Conservation (phyloP, 2,888 invertebrate species). For the Eupelmus urozonus region DNA sequence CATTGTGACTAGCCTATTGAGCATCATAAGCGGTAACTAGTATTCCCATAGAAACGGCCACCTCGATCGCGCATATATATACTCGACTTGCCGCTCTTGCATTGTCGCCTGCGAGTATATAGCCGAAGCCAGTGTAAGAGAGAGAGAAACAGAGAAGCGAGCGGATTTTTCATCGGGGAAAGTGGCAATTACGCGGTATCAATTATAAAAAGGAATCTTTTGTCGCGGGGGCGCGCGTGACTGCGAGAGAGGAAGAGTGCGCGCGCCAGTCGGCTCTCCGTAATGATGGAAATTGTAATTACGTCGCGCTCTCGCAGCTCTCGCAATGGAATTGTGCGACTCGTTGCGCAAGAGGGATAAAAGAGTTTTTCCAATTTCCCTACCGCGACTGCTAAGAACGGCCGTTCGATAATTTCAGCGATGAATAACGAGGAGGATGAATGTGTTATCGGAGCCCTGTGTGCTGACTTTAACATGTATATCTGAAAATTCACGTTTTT, state of each 20-base stretch:
- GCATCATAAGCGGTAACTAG: constrained; percentile 51
- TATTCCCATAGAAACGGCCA: constrained; percentile 54
- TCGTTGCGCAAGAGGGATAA: background rate
- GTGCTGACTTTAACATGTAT: too few species aligned
- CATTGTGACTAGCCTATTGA: constrained; percentile 54
- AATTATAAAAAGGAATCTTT: constrained; percentile 43
- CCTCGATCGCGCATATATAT: constrained; percentile 25
- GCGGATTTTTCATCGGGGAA: constrained; percentile 38
- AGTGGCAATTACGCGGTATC: constrained; percentile 45
- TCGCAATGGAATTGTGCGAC: background rate
- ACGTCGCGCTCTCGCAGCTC: constrained; percentile 4
- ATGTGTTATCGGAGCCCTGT: too few species aligned
- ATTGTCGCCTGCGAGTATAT: too few species aligned
- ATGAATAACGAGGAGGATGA: constrained; percentile 10
- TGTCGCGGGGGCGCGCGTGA: constrained; percentile 3
- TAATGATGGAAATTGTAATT: constrained; percentile 49
- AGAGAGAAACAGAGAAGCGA: too few species aligned
- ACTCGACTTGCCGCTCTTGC: too few species aligned
- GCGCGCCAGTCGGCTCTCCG: background rate
- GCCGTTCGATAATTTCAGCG: constrained; percentile 25
- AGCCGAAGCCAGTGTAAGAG: too few species aligned
- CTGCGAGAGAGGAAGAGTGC: background rate
- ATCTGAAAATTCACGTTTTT: too few species aligned
- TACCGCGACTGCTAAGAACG: too few species aligned
- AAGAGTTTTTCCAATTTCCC: constrained; percentile 11